Conservation (phyloP, 2,797 vertebrate genomes). For the Varecia variegata region DNA sequence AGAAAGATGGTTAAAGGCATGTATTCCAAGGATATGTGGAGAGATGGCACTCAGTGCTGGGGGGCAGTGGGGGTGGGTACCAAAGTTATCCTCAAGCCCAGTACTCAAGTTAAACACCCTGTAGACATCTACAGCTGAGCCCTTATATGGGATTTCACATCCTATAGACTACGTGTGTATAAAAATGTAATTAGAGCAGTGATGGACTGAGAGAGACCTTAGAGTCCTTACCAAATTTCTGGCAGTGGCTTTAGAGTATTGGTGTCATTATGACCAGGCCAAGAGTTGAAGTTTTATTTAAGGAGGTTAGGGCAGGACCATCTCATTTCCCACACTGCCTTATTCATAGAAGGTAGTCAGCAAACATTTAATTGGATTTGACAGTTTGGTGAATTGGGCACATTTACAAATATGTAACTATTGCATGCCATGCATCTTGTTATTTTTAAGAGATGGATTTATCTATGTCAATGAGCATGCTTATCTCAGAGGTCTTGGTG, state of each 20-base stretch:
- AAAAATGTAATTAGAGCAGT: neutral
- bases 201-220: neutral
- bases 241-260: neutral
- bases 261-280: neutral
- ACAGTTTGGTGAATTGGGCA: neutral
- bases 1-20: neutral
- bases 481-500: neutral
- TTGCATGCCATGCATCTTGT: neutral
- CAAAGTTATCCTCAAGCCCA: neutral
- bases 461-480: neutral
- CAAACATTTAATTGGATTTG: neutral
- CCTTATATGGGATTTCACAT: neutral
- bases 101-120: neutral
- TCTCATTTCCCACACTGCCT: neutral
- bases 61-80: accelerated
- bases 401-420: neutral
- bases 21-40: neutral
- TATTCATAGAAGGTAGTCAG: neutral
- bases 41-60: neutral
- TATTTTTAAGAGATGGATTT: neutral
- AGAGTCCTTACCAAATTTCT: neutral
- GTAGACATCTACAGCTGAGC: neutral
- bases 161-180: neutral
- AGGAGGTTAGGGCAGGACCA: neutral
- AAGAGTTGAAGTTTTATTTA: neutral